Percentiles rank a stretch among this genome's conserved stretches.
Conservation (phyloP, 30 jellyfish, hydroid and myxozoan genomes). For the Morbakka virulenta region DNA sequence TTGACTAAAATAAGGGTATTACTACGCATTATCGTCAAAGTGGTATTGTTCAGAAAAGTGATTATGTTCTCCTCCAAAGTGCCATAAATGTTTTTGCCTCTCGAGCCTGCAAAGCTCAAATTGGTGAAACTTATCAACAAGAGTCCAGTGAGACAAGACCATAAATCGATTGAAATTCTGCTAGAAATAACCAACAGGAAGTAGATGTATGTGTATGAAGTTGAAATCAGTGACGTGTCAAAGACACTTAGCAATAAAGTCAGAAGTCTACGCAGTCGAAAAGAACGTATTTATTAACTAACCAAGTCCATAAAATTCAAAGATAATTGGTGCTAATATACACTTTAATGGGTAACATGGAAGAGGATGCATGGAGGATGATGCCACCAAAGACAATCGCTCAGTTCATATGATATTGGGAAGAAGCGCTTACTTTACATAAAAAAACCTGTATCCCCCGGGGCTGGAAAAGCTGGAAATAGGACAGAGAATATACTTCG, state of each 20-base stretch:
- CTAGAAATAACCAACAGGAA: background rate
- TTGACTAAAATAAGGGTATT: too few relatives aligned
- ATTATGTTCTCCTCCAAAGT: too few relatives aligned
- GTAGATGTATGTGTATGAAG: background rate
- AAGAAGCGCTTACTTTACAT: too few relatives aligned
- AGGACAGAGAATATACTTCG: constrained; percentile 26
- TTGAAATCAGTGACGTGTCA: background rate
- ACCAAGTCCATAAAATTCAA: constrained; percentile 10
- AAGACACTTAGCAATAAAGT: too few relatives aligned
- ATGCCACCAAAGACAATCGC: constrained; percentile 1
- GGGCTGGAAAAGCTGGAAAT: constrained; percentile 43
- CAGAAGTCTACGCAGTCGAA: too few relatives aligned
- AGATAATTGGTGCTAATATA: background rate
- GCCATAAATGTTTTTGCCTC: too few relatives aligned
- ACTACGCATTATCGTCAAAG: too few relatives aligned
- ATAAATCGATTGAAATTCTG: background rate
- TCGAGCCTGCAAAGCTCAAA: too few relatives aligned
- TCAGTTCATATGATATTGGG: constrained; percentile 31
- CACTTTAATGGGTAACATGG: constrained; percentile 47
- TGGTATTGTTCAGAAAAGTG: too few relatives aligned
- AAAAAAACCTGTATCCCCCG: too few relatives aligned
- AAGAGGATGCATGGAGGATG: constrained; percentile 21
- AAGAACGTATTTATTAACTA: too few relatives aligned
- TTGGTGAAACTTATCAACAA: too few relatives aligned
- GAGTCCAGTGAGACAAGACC: constrained; percentile 4